Evolutionary conservation across 1,140 invertebrate species (phyloP).

Genomic region (Neodiprion virginianus): DNA sequence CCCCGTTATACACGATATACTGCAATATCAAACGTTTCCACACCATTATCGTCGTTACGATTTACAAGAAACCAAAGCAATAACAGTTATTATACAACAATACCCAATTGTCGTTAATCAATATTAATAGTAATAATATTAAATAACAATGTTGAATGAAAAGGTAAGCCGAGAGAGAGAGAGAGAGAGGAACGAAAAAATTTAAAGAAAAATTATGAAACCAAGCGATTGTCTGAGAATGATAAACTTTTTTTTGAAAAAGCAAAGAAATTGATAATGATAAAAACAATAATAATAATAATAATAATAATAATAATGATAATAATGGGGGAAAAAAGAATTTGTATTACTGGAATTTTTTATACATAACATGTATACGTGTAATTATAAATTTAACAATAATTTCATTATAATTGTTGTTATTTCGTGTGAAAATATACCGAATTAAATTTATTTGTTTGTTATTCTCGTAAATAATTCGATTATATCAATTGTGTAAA

Average conservation of each 20-base stretch:
- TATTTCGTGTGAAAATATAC: no score
- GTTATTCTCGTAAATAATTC: no score
- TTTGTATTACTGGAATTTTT: constrained; percentile 10
- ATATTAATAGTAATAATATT: background rate
- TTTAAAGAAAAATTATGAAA: constrained; percentile 22
- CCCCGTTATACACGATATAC: no score
- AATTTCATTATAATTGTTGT: no score
- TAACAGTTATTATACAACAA: background rate
- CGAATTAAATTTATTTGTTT: no score
- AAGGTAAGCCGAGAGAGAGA: background rate
- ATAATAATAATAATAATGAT: constrained; percentile 31
- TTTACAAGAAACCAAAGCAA: constrained; percentile 1
- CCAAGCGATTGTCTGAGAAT: constrained; percentile 7
- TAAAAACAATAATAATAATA: constrained; percentile 25
- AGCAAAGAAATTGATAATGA: background rate
- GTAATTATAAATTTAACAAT: no score
- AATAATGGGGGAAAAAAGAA: constrained; percentile 28
- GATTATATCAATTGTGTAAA: no score
- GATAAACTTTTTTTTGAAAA: constrained; percentile 12
- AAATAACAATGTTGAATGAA: background rate
- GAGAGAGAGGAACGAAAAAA: no score
- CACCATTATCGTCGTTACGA: background rate
- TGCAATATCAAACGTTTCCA: no score
- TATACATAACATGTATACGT: background rate
- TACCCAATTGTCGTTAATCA: no score